Evolutionary conservation across 2,113 vertebrate genomes (phyloP).

Genomic region (Callorhinus ursinus): DNA sequence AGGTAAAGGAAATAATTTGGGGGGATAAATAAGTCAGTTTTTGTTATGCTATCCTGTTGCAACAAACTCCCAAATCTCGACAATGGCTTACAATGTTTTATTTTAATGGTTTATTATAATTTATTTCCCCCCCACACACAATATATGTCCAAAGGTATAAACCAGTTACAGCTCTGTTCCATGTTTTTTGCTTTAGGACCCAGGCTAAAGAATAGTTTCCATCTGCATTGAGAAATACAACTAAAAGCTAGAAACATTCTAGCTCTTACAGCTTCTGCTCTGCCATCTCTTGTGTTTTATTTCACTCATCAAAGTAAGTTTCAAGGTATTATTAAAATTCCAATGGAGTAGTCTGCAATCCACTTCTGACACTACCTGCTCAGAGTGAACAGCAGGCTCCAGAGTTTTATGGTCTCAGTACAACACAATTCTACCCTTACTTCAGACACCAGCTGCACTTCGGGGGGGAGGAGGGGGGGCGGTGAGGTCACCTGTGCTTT

Average conservation of each 20-base stretch:
- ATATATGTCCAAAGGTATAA: not conserved
- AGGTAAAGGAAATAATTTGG: not conserved
- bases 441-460: not conserved
- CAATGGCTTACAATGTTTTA: not conserved
- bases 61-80: not conserved
- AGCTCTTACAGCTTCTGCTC: not conserved
- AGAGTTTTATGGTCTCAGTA: not conserved
- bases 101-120: not conserved
- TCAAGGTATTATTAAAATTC: not conserved
- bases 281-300: not conserved
- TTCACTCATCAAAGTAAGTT: not conserved
- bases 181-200: not conserved
- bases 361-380: not conserved
- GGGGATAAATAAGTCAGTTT: not conserved
- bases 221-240: not conserved
- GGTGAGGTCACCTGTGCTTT: not conserved
- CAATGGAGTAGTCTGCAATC: not conserved
- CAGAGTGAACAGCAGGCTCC: not conserved
- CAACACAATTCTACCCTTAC: not conserved
- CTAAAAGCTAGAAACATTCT: not conserved
- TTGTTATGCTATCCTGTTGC: not conserved
- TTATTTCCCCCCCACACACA: not conserved
- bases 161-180: not conserved
- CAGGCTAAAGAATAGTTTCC: not conserved
- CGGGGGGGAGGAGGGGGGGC: not conserved